These are phyloP conservation scores for Calcarius lapponicus DNA, from an alignment of 2,797 vertebrate species.

Conservation along the genomic window DNA sequence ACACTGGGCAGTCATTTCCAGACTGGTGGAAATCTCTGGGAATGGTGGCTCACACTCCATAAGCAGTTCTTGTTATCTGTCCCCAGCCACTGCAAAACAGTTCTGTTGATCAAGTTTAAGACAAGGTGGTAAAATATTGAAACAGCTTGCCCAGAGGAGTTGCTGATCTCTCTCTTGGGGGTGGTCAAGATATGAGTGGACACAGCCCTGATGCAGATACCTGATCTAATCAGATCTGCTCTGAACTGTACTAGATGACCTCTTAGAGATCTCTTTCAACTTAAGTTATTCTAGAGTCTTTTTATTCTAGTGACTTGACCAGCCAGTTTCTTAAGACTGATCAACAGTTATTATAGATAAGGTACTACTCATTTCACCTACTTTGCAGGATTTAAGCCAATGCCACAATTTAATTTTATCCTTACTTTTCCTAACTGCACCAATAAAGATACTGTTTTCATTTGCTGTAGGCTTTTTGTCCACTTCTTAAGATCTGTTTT, in stretches of 20 bases:
- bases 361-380: neutral
- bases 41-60: neutral
- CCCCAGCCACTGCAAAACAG: neutral
- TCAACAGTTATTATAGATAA: neutral
- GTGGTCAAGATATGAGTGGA: neutral
- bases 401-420: neutral
- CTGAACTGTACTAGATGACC: neutral
- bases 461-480: neutral
- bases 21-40: neutral
- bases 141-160: neutral
- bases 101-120: accelerated
- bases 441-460: neutral
- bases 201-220: neutral
- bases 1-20: neutral
- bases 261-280: neutral
- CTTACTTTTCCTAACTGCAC: neutral
- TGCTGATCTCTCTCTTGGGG: neutral
- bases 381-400: neutral
- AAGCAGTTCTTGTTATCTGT: neutral
- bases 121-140: neutral
- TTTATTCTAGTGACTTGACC: neutral
- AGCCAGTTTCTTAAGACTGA: neutral
- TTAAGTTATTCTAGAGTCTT: neutral
- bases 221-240: neutral
- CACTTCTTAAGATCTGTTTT: neutral